Conservation (phyloP, 35 echinoderm and acorn worm genomes). For the Diadema setosum region DNA sequence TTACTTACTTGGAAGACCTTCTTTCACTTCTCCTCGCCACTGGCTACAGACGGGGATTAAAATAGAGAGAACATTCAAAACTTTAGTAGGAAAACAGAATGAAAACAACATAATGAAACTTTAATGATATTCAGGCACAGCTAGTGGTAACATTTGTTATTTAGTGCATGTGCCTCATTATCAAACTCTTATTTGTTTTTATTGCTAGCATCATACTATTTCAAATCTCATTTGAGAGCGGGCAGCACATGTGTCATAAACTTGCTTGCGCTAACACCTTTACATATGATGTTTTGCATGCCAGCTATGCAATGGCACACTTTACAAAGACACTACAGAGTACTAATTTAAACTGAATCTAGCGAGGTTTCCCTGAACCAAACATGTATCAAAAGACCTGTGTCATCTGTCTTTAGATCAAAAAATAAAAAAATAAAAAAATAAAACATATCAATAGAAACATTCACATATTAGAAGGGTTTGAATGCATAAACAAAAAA, state of each 20-base stretch:
- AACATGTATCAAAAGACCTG: no score
- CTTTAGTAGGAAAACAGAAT: not conserved
- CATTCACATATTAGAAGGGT: no score
- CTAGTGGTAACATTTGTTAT: not conserved
- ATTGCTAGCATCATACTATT: not conserved
- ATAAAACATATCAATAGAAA: no score
- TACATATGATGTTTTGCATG: no score
- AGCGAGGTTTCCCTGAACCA: no score
- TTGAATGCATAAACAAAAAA: no score
- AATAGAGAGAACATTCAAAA: not conserved
- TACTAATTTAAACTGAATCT: no score
- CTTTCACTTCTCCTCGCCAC: conserved; percentile 85
- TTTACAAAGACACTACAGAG: no score
- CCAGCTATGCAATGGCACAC: no score
- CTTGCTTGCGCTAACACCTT: no score
- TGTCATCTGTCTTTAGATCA: no score
- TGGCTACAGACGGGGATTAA: conserved; percentile 49
- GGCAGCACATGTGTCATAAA: not conserved
- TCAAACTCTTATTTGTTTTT: not conserved
- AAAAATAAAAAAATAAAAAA: no score
- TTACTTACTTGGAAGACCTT: conserved; percentile 59
- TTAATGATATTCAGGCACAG: not conserved
- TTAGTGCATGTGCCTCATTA: not conserved
- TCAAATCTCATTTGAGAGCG: not conserved
- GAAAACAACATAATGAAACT: conserved; percentile 1